A percentile compares a stretch with the other conserved stretches of the same genome.
phyloP scores from a whole-genome alignment of 1,140 invertebrate genomes.

The Mamestra configurata region DNA sequence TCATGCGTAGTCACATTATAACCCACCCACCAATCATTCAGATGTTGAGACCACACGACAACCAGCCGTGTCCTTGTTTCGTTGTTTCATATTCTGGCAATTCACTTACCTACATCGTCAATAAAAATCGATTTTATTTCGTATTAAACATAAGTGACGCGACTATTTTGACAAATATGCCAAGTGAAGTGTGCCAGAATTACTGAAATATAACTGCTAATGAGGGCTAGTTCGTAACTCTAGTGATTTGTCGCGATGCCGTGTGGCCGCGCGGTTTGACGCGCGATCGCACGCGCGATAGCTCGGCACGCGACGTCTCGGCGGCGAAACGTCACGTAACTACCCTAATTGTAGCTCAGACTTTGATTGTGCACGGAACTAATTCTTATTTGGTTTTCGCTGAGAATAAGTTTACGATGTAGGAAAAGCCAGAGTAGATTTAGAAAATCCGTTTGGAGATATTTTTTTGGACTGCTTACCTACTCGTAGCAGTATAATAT shows the following conservation, averaged over 20 bases:
- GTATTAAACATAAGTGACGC: too few relatives aligned
- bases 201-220: slow-evolving; percentile 73
- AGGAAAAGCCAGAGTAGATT: too few relatives aligned
- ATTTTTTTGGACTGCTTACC: too few relatives aligned
- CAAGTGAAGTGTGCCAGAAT: too few relatives aligned
- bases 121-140: too few relatives aligned
- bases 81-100: too few relatives aligned
- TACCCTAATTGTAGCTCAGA: slow-evolving; percentile 24
- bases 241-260: slow-evolving; percentile 78
- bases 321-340: slow-evolving; percentile 19
- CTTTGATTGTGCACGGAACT: slow-evolving; percentile 38
- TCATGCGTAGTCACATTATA: slow-evolving; percentile 38
- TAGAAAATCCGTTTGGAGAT: too few relatives aligned
- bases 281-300: slow-evolving; percentile 65
- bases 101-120: too few relatives aligned
- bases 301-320: slow-evolving; percentile 32
- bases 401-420: slow-evolving; percentile 8
- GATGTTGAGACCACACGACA: slow-evolving; percentile 29
- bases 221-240: slow-evolving; percentile 74
- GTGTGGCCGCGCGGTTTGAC: slow-evolving; percentile 61
- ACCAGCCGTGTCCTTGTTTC: slow-evolving; percentile 53
- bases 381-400: slow-evolving; percentile 42
- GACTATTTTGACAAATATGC: too few relatives aligned
- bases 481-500: too few relatives aligned
- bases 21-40: slow-evolving; percentile 24